Evolutionary conservation across 1,140 invertebrate genomes (phyloP).

Genomic region (Bombus pyrosoma): DNA sequence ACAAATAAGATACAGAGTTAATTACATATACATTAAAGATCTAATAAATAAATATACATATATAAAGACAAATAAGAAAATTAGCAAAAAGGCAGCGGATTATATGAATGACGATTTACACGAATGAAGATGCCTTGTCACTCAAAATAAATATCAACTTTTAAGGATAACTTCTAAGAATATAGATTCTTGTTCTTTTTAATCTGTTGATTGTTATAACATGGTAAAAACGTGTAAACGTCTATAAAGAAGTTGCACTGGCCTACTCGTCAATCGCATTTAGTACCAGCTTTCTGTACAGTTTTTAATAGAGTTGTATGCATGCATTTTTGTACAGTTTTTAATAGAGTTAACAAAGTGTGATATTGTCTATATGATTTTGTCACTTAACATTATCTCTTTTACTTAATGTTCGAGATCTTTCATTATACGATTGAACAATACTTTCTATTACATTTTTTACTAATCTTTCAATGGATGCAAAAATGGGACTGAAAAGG

Average conservation of each 20-base stretch:
- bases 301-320: background rate
- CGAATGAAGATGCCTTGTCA: conserved; percentile 40
- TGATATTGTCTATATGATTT: conserved; percentile 14
- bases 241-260: conserved; percentile 5
- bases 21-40: conserved; percentile 14
- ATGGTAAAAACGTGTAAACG: background rate
- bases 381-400: conserved; percentile 22
- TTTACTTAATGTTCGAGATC: background rate
- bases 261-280: conserved; percentile 58
- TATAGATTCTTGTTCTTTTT: background rate
- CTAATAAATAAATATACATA: conserved; percentile 13
- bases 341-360: conserved; percentile 23
- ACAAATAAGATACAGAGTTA: conserved; percentile 2
- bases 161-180: background rate
- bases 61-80: background rate
- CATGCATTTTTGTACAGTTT: background rate
- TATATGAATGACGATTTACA: conserved; percentile 24
- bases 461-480: background rate
- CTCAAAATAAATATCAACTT: conserved; percentile 10
- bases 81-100: background rate
- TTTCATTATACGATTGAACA: background rate
- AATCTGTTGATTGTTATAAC: conserved; percentile 4
- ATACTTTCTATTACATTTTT: conserved; percentile 17
- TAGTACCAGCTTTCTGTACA: conserved; percentile 40
- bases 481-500: conserved; percentile 26